Percentiles rank a stretch among this genome's conserved stretches.
These are phyloP conservation scores for Panthera leo DNA, from an alignment of 2,113 vertebrate species.

Conservation along the genomic window DNA sequence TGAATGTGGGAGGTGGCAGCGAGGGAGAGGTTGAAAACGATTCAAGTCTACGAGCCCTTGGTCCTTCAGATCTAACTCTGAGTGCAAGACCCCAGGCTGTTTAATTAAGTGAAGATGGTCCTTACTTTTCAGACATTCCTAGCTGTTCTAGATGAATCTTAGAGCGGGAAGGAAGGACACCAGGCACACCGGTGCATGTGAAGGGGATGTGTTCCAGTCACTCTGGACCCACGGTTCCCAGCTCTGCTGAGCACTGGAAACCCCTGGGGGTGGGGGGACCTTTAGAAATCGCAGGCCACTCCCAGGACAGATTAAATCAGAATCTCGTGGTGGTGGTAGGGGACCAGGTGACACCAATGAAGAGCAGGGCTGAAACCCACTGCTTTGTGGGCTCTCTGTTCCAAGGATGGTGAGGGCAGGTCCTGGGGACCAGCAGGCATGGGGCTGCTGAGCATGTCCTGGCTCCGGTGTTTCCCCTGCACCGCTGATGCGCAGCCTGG, in stretches of 20 bases:
- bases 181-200: background rate
- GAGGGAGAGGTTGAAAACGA: background rate
- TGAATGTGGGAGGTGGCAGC: background rate
- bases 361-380: background rate
- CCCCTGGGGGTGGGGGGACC: background rate
- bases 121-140: background rate
- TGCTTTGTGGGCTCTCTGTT: background rate
- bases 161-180: background rate
- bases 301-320: background rate
- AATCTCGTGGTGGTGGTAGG: background rate
- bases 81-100: background rate
- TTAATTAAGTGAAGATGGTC: background rate
- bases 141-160: background rate
- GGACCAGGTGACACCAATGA: background rate
- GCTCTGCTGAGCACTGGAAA: background rate
- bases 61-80: background rate
- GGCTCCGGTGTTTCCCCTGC: background rate
- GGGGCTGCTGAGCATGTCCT: background rate
- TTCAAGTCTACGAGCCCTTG: background rate
- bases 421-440: rapidly evolving
- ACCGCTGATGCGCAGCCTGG: background rate
- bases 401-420: background rate
- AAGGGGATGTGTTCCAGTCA: background rate
- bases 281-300: background rate
- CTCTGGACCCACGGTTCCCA: background rate